These are phyloP conservation scores for Microplitis manilae DNA, from an alignment of 2,888 invertebrate genomes.

Conservation along the genomic window DNA sequence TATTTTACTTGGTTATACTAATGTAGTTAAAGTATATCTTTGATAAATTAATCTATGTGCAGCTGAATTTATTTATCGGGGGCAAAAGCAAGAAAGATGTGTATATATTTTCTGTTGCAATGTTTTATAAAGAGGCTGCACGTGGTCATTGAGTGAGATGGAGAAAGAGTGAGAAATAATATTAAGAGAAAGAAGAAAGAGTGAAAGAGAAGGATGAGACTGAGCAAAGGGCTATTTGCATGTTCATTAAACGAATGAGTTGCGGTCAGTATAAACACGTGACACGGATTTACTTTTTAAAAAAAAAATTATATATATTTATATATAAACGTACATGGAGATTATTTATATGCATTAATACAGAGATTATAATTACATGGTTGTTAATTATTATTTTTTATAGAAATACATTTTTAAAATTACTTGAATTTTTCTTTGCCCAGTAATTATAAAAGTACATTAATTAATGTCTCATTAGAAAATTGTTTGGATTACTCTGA, in stretches of 20 bases:
- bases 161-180: slow-evolving; percentile 18
- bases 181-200: slow-evolving; percentile 17
- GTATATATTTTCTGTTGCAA: slow-evolving; percentile 12
- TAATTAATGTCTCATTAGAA: too few species aligned
- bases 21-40: slow-evolving; percentile 11
- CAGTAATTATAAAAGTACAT: too few species aligned
- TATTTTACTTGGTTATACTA: slow-evolving; percentile 7
- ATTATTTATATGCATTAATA: neutral
- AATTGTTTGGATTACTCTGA: too few species aligned
- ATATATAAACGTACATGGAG: neutral
- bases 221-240: slow-evolving; percentile 49
- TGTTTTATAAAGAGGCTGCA: slow-evolving; percentile 44
- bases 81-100: slow-evolving; percentile 9
- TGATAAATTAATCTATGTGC: slow-evolving; percentile 17
- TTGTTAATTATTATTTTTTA: too few species aligned
- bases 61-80: slow-evolving; percentile 26
- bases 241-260: slow-evolving; percentile 50
- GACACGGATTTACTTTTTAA: slow-evolving; percentile 33
- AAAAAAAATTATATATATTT: slow-evolving; percentile 5
- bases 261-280: slow-evolving; percentile 45
- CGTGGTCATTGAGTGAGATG: slow-evolving; percentile 34
- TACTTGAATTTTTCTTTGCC: too few species aligned
- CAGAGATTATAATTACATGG: too few species aligned
- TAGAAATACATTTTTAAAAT: too few species aligned
- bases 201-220: slow-evolving; percentile 33